A percentile compares a stretch with the other conserved stretches of the same genome.
phyloP scores from a whole-genome alignment of 2,797 vertebrate species.

The Gobionotothen gibberifrons region DNA sequence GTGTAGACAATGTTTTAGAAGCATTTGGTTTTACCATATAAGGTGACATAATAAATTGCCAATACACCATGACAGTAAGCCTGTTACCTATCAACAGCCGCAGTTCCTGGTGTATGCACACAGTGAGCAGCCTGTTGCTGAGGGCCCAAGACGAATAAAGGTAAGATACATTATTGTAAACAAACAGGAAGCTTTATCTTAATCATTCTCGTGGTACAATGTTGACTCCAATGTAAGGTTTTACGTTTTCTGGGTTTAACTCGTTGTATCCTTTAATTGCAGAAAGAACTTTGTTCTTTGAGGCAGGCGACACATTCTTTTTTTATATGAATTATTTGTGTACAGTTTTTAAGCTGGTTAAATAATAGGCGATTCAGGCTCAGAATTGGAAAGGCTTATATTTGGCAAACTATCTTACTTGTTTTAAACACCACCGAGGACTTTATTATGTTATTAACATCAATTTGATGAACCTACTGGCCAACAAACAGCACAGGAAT shows the following conservation, averaged over 20 bases:
- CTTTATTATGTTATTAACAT: too few species aligned
- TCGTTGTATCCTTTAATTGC: background rate
- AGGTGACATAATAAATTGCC: too few species aligned
- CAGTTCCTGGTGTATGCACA: background rate
- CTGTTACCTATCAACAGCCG: conserved; percentile 28
- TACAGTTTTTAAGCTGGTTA: background rate
- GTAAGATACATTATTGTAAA: conserved; percentile 51
- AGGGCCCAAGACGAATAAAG: conserved; percentile 36
- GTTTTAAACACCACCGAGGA: too few species aligned
- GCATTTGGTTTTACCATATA: too few species aligned
- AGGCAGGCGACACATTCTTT: background rate
- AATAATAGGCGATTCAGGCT: too few species aligned
- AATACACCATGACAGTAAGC: too few species aligned
- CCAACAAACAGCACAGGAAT: too few species aligned
- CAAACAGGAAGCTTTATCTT: background rate
- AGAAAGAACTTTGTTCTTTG: background rate
- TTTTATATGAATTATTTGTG: conserved; percentile 10
- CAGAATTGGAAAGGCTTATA: too few species aligned
- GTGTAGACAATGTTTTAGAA: too few species aligned
- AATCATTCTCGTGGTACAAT: background rate
- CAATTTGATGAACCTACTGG: too few species aligned
- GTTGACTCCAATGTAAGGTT: background rate
- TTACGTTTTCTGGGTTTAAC: background rate
- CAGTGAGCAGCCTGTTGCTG: conserved; percentile 18
- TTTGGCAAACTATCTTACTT: too few species aligned